A percentile compares a stretch with the other conserved stretches of the same genome.
phyloP scores from a whole-genome alignment of 2,797 vertebrate species.

The Eospalax fontanierii region DNA sequence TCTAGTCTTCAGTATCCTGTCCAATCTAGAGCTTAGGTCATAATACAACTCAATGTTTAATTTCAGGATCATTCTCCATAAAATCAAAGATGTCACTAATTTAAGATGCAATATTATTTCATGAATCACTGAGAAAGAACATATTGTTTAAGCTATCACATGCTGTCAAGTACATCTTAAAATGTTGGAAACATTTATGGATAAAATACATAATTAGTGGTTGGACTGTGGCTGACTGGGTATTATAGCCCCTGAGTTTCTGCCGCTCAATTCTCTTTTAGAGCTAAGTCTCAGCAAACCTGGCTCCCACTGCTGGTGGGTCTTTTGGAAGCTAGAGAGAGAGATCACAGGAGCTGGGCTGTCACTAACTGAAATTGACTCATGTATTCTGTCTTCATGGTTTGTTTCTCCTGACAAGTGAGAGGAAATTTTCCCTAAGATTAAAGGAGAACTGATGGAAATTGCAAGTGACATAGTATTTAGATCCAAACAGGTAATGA shows the following conservation, averaged over 20 bases:
- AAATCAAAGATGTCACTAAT: slow-evolving; percentile 12
- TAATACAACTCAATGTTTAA: not conserved
- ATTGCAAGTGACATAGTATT: not conserved
- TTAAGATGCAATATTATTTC: slow-evolving; percentile 18
- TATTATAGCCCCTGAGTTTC: not conserved
- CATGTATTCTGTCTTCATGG: not conserved
- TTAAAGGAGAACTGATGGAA: slow-evolving; percentile 12
- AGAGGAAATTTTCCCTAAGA: slow-evolving; percentile 27
- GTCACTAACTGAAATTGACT: not conserved
- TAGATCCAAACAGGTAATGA: not conserved
- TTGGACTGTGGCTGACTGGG: not conserved
- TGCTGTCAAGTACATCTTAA: not conserved
- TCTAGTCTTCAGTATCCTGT: not conserved
- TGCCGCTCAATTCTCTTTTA: not conserved
- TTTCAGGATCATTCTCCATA: not conserved
- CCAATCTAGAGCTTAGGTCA: not conserved
- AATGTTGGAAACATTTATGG: not conserved
- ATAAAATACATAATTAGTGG: not conserved
- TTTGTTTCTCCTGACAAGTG: slow-evolving; percentile 29
- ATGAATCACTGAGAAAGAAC: slow-evolving; percentile 49
- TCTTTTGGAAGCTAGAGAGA: not conserved
- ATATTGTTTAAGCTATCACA: not conserved
- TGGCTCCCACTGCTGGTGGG: not conserved
- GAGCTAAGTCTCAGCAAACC: not conserved
- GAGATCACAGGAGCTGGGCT: not conserved